A percentile compares a stretch with the other conserved stretches of the same genome.
Evolutionary conservation across 2,113 vertebrate species (phyloP).

Genomic region (Anser brachyrhynchus): DNA sequence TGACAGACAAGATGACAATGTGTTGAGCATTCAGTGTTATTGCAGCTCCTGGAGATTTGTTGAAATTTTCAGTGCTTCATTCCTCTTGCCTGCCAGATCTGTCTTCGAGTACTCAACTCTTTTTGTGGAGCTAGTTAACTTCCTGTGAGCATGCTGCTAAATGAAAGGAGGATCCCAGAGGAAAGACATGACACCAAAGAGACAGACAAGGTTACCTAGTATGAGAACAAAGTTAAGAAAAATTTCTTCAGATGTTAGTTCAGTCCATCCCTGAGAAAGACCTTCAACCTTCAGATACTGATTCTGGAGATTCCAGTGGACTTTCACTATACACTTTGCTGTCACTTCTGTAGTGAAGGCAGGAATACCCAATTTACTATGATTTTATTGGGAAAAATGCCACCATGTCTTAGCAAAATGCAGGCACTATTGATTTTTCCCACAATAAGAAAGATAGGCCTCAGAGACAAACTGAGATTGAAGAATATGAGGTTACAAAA

Average conservation of each 20-base stretch:
- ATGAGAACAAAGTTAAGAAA: background rate
- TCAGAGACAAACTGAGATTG: background rate
- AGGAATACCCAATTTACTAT: background rate
- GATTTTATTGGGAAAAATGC: background rate
- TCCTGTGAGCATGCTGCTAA: conserved; percentile 1
- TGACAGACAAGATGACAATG: conserved; percentile 21
- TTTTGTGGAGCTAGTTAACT: background rate
- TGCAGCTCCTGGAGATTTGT: conserved; percentile 18
- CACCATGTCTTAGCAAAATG: background rate
- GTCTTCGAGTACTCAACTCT: background rate
- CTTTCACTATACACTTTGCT: background rate
- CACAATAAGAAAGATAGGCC: background rate
- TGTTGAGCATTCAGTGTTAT: background rate
- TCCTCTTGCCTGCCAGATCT: conserved; percentile 19
- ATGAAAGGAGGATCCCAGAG: background rate
- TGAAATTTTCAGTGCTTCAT: conserved; percentile 20
- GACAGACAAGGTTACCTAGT: background rate
- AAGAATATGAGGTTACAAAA: conserved; percentile 21
- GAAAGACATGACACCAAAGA: background rate
- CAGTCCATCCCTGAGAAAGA: background rate
- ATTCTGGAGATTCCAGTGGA: background rate
- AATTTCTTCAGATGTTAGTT: background rate
- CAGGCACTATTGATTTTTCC: background rate
- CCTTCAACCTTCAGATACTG: background rate
- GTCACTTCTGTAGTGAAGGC: background rate